Percentiles rank a stretch among this genome's conserved stretches.
phyloP scores from a whole-genome alignment of 2,113 vertebrate genomes.

The Tympanuchus pallidicinctus region DNA sequence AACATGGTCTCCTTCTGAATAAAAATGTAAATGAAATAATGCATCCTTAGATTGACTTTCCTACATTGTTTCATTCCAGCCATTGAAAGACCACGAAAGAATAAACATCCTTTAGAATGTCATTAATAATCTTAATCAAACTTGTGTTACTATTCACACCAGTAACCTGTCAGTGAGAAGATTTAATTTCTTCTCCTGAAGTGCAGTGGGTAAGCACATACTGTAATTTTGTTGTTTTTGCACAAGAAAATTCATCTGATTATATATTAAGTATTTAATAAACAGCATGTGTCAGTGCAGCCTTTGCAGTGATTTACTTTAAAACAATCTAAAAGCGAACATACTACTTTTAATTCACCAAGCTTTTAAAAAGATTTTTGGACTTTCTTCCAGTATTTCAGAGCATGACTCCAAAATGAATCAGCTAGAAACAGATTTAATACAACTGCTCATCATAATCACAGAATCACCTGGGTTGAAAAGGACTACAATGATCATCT shows the following conservation, averaged over 20 bases:
- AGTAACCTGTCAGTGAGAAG: constrained; percentile 68
- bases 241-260: constrained; percentile 71
- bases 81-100: constrained; percentile 72
- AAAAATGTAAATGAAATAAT: constrained; percentile 5
- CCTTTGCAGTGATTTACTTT: constrained; percentile 29
- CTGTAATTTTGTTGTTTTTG: constrained; percentile 63
- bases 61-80: constrained; percentile 70
- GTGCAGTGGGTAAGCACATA: constrained; percentile 64
- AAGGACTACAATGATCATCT: no score
- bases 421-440: neutral
- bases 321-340: constrained; percentile 21
- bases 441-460: neutral
- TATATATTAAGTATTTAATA: constrained; percentile 55
- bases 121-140: constrained; percentile 75
- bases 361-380: constrained; percentile 21
- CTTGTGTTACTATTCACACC: constrained; percentile 69
- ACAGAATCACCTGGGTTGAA: no score
- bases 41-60: constrained; percentile 54
- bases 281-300: constrained; percentile 44
- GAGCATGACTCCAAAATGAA: neutral
- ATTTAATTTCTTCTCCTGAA: constrained; percentile 71
- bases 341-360: neutral
- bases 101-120: constrained; percentile 59
- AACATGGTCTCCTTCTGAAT: neutral
- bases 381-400: constrained; percentile 20